Evolutionary conservation across 35 echinoderm and acorn worm genomes (phyloP), one percentile per base, ranked within the genome.

Genomic region (Acanthaster planci): DNA sequence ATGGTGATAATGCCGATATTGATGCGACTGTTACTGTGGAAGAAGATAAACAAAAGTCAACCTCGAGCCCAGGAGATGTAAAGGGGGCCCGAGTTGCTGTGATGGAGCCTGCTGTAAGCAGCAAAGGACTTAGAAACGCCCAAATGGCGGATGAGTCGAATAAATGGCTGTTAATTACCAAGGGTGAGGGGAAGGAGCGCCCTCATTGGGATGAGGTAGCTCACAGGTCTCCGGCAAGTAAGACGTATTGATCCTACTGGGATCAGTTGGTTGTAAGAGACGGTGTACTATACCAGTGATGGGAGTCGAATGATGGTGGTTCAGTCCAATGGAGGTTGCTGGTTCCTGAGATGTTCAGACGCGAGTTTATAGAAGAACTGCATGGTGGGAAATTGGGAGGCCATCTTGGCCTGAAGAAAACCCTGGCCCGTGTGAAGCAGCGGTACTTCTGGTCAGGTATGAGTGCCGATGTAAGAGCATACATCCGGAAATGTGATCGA

Each of bases 391-490:
- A n/a, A 29, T 2, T 39, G 0, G 56, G 55, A 34, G 82, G 55
- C 15, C 85, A 87, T 32, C 31, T 87, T n/a, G 67, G 85, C 4
- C 75, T 10, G 22, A 79, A 87, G 67, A 77, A 87, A 51, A 79
- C 85, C 1, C 0, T 78, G 6, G 72, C 67, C 7, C 80, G 78
- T 17, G 76, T 56, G 2, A 36, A 34, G 10, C 9, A 29, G 4
- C 18, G 85, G 10, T 87, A 27, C 36, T 87, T 50, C 35, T 87
- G 51, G 76, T 30, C 8, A 27, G 85, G 85, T n/a, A n/a, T 78
- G 39, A n/a, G 6, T 23, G 85, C 52, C 8, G 85, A 80, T 87
- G 72, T 87, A 5, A 38, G 76, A 4, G 52, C 85, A 10, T 17
- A 16, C 31, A 2, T 87, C 1, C 17, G 85, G 30, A 35, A 78